Base-by-base conservation (phyloP, 2,797 vertebrate genomes). In the Hippopotamyrus pictus region DNA sequence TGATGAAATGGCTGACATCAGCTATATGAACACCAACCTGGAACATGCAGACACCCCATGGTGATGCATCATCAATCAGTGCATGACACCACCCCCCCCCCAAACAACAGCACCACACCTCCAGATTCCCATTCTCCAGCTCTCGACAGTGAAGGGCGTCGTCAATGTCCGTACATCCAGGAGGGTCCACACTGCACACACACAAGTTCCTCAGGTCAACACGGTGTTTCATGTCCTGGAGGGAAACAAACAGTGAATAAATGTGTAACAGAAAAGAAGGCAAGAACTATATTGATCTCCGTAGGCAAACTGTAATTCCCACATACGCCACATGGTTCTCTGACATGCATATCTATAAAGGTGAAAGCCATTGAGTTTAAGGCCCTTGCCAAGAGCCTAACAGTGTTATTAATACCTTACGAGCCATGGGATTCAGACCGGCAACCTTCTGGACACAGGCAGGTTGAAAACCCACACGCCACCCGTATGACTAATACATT, bases 1-100 rank as follows among this genome's bases (percentile, higher is more conserved):
- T 96, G 94, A 99, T 99, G 92, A 99, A 99, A 94, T 99, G 97
- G 92, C 98, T 99, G 91, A 99, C 98, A 57, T 99, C 98, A 84
- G 99, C 99, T 89, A 99, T 99, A 92, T 99, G 98, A 53, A 99
- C 99, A 9, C 99, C 99, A 11, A 99, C 97, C 99, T 99, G 88
- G 86, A 88, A 79, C 17, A 90, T 87, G 73, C 48, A 1, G 2
- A 88, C 22, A 73, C 1, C 5, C 5, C 7, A 29, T 12, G 22
- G 57, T 33, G 44, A 29, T 22, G 59, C 76, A n/a, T 59, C 46
- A 33, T 22, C 8, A 62, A 48, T 19, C 65, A 17, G 17, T 9
- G 22, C 19, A 33, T 73, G 50, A n/a, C 65, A 17, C 50, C 2
- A 22, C 53, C 29, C 19, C 57, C 53, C 25, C 7, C 17, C 11